phyloP scores from a whole-genome alignment of 2,113 vertebrate species.

The Pollachius pollachius region DNA sequence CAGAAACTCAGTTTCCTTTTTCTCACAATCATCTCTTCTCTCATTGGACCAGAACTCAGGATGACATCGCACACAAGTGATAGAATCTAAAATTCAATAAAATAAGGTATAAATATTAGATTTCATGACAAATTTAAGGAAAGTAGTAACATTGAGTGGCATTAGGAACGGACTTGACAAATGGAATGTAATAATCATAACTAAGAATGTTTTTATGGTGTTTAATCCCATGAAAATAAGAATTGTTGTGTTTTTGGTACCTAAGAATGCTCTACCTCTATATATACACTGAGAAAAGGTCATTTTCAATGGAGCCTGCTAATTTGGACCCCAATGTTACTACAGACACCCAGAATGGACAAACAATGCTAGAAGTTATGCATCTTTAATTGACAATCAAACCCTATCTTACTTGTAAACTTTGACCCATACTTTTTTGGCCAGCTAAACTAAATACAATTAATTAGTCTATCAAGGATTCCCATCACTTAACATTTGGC shows the following conservation, averaged over 20 bases:
- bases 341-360: background rate
- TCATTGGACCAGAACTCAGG: conserved; percentile 68
- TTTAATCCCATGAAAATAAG: background rate
- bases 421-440: no score
- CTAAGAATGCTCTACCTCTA: background rate
- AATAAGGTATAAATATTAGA: background rate
- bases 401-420: no score
- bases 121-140: background rate
- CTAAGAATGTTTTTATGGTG: background rate
- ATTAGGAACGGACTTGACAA: background rate
- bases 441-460: no score
- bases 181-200: background rate
- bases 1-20: conserved; percentile 68
- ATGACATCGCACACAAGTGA: conserved; percentile 57
- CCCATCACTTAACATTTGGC: no score
- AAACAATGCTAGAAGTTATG: no score
- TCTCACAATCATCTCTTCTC: conserved; percentile 62
- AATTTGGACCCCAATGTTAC: background rate
- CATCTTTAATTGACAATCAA: no score
- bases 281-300: no score
- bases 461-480: no score
- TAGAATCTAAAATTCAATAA: conserved; percentile 54
- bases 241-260: background rate
- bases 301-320: no score
- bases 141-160: background rate